Base-by-base conservation (phyloP, 2,888 invertebrate species). In the Agapetus fuscipes region DNA sequence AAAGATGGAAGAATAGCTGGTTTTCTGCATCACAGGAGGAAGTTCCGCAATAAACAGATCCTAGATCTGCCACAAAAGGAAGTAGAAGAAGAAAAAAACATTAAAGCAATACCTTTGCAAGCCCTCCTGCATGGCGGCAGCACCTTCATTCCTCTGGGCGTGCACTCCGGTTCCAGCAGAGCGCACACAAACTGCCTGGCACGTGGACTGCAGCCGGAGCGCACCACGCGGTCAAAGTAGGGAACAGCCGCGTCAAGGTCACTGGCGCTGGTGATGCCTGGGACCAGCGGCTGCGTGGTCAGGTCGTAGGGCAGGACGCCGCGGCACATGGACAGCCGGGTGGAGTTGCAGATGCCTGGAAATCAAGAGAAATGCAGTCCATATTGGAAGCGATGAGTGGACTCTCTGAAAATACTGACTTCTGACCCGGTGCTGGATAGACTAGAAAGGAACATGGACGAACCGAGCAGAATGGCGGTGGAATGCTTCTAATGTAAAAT, bases 101-200 rank as follows among this genome's bases (percentile, higher is more conserved):
- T n/a, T n/a, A n/a, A n/a, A n/a, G n/a, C n/a, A n/a, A n/a, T 56
- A 80, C 80, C 73, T 72, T 72, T 75, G 51, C 80, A 80, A 45
- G 80, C 70, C 51, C 71, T 69, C 46, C 74, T 65, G 53, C 80
- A 81, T 0, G 80, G 80, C 50, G 72, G 66, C 46, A 76, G 66
- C n/a, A 71, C 59, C 4, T 68, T 66, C 47, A 68, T 69, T 9
- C 74, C 72, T 11, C 67, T 62, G 0, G 77, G 74, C 41, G 71
- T 72, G 54, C 80, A 81, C 50, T 80, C 79, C 1, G 80, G 80
- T 50, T 81, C 80, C 26, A 81, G 57, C 9, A 76, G 60, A 2
- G 77, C 69, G 49, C 80, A 81, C 11, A 74, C 58, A 54, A 79
- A 79, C 48, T 78, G 74, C 20, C 64, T 63, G 1, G 75, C 65